phyloP scores from a whole-genome alignment of 2,113 vertebrate species.

The Cavia porcellus region DNA sequence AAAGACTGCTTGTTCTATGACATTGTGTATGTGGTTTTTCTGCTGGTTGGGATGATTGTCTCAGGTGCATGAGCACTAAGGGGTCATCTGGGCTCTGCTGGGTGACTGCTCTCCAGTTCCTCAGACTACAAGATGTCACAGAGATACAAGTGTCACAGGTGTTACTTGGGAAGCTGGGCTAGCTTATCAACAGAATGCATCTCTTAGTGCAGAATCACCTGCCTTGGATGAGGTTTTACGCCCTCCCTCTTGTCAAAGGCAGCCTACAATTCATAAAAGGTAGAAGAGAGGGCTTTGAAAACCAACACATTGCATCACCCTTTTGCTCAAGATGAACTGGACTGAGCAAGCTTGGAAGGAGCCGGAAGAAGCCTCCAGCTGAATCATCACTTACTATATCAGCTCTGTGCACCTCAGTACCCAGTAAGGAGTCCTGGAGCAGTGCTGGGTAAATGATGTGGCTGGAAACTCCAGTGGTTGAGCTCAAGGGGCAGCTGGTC shows the following conservation, averaged over 20 bases:
- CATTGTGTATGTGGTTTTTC: not conserved
- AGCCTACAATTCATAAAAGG: not conserved
- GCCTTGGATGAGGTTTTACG: not conserved
- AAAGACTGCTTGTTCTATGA: not conserved
- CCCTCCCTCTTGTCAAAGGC: not conserved
- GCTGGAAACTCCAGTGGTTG: not conserved
- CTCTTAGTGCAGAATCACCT: not conserved
- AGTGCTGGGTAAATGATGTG: too few relatives aligned
- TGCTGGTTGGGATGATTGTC: not conserved
- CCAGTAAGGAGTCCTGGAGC: not conserved
- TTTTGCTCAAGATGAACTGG: not conserved
- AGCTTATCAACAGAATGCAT: not conserved
- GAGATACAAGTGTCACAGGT: too few relatives aligned
- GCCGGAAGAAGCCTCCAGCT: not conserved
- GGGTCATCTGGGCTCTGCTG: not conserved
- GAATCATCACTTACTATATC: not conserved
- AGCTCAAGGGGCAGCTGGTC: not conserved
- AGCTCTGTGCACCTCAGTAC: not conserved
- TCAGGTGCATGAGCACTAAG: not conserved
- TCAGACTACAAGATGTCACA: not conserved
- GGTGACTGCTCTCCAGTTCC: not conserved
- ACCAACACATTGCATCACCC: not conserved
- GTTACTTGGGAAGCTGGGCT: not conserved
- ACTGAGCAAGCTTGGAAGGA: not conserved
- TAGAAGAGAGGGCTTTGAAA: not conserved